Evolutionary conservation across 1,140 invertebrate genomes (phyloP), one percentile per base, ranked within the genome.

Genomic region (Aphelinus certus): DNA sequence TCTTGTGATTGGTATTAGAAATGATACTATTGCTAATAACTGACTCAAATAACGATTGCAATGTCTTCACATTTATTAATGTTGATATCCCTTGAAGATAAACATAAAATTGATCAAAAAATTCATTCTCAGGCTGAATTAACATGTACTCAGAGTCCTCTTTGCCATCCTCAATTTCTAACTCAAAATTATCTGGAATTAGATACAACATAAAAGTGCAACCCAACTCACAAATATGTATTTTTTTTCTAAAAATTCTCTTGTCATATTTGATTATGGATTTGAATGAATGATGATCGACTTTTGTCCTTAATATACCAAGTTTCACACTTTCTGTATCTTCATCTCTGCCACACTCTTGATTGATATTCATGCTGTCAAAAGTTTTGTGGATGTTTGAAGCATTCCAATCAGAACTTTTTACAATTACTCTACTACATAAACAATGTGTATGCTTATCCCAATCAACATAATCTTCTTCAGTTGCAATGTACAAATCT

Each of bases 371-470:
- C 7, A 48, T 48, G 46, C 62, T 48, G 7, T 63, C 46, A 7
- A 60, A 2, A 43, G 6, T 26, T 45, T 63, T 63, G 2, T 5
- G 46, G 5, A 42, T 26, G 26, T 26, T 26, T 26, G 26, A 58
- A n/a, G n/a, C 43, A 58, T 42, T 26, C n/a, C 6, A 7, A 60
- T 10, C 9, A 48, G 43, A 42, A 65, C 10, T 68, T 68, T 5
- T 88, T 84, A 76, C 88, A 49, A 76, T 66, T 55, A 76, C 75
- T 76, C 75, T 60, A 48, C 75, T 76, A 42, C 69, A 76, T 42
- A 76, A 67, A 71, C 75, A 76, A 76, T 71, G 69, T 62, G 64
- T 55, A 43, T 62, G 65, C 48, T 43, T 74, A 60, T 61, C 51
- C 56, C 55, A 66, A 48, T 74, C 63, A n/a, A n/a, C 7, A 51